Percentiles rank a stretch among this genome's conserved stretches.
Conservation (phyloP, 35 echinoderm and acorn worm species). For the Strongylocentrotus purpuratus region DNA sequence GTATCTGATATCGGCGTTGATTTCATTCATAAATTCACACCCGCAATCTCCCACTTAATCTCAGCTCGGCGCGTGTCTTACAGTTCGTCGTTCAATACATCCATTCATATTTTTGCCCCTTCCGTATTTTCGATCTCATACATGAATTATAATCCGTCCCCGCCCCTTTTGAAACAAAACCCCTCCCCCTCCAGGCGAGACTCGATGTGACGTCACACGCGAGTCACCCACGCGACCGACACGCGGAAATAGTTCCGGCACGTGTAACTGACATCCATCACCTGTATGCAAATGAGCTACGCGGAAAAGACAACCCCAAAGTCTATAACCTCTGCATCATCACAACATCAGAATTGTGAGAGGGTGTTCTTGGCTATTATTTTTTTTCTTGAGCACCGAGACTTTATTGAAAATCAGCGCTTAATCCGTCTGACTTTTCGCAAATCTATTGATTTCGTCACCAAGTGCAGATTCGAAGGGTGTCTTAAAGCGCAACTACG, state of each 20-base stretch:
- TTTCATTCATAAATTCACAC: conserved; percentile 12
- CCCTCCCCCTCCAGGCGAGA: background rate
- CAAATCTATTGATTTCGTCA: conserved; percentile 3
- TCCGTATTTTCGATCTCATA: background rate
- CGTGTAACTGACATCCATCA: background rate
- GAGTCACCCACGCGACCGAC: background rate
- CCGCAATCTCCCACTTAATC: background rate
- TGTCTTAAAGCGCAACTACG: background rate
- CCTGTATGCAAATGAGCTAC: background rate
- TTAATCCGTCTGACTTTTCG: background rate
- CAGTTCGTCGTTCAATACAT: background rate
- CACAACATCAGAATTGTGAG: background rate
- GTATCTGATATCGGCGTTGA: conserved; percentile 1
- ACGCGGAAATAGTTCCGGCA: background rate
- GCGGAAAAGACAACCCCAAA: background rate
- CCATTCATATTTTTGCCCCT: background rate
- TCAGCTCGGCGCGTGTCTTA: background rate
- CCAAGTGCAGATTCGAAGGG: background rate
- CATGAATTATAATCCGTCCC: background rate
- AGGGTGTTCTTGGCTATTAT: too few relatives aligned
- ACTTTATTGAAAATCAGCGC: conserved; percentile 5
- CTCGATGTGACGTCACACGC: background rate
- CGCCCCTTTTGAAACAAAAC: conserved; percentile 15
- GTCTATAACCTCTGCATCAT: background rate
- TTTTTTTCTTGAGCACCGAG: background rate